phyloP scores from a whole-genome alignment of 2,113 vertebrate genomes.

The Corvus moneduloides region DNA sequence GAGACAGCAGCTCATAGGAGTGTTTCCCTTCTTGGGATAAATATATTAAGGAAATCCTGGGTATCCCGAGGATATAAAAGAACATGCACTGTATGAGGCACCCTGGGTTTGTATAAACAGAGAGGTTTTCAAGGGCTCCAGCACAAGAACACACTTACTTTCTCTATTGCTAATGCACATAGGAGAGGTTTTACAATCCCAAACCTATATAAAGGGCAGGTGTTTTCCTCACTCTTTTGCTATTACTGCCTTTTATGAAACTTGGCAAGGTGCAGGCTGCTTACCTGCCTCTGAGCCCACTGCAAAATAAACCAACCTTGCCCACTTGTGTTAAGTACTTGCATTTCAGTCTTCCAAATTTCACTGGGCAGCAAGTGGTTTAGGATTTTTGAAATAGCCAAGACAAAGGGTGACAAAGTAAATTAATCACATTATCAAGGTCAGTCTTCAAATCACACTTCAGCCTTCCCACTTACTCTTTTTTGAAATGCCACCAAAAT shows the following conservation, averaged over 20 bases:
- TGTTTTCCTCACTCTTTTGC: neutral
- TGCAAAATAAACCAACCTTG: neutral
- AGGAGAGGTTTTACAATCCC: neutral
- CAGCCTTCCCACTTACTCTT: neutral
- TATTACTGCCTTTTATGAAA: neutral
- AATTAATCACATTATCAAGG: neutral
- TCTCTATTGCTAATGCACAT: neutral
- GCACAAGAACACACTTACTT: neutral
- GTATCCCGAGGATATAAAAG: neutral
- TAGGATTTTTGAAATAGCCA: neutral
- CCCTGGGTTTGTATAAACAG: neutral
- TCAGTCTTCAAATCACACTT: neutral
- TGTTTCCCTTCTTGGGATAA: conserved; percentile 41
- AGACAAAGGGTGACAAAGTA: neutral
- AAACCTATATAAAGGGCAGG: neutral
- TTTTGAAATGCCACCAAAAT: neutral
- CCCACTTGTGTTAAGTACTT: fast-evolving
- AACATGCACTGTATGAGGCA: neutral
- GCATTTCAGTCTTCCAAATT: neutral
- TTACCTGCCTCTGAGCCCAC: neutral
- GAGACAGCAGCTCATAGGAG: neutral
- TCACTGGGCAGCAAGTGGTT: neutral
- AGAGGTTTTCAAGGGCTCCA: neutral
- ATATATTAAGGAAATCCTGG: conserved; percentile 19
- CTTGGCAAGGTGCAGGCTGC: neutral